phyloP scores from a whole-genome alignment of 37 sponge, comb jelly and placozoan species.

The Aplysina aerophoba region DNA sequence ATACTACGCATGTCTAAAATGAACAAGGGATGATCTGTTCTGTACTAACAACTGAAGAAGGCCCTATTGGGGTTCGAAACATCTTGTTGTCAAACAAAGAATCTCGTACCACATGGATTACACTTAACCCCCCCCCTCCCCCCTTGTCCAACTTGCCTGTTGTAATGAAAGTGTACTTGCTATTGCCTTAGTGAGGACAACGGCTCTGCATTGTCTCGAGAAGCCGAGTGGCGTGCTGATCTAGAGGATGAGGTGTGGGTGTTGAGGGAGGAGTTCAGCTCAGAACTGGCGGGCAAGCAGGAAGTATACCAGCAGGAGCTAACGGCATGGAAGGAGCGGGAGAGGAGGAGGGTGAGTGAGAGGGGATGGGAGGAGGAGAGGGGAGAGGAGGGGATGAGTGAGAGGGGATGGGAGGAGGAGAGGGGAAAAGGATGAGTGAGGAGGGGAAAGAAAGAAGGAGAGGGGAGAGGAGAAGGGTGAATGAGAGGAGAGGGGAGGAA shows the following conservation, averaged over 20 bases:
- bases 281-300: constrained; percentile 18
- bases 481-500: not conserved
- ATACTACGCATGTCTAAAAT: too few species aligned
- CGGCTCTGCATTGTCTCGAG: too few species aligned
- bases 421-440: not conserved
- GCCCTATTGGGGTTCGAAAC: too few species aligned
- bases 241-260: constrained; percentile 64
- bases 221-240: constrained; percentile 46
- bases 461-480: not conserved
- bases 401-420: too few species aligned
- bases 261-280: constrained; percentile 46
- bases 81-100: too few species aligned
- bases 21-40: too few species aligned
- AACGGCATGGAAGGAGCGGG: constrained; percentile 71
- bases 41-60: too few species aligned
- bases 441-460: not conserved
- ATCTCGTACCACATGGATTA: too few species aligned
- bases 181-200: constrained; percentile 15
- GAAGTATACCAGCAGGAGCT: constrained; percentile 33
- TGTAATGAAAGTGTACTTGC: too few species aligned
- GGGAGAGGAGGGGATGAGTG: not conserved
- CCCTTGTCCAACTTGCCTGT: too few species aligned
- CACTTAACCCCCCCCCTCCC: too few species aligned
- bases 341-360: constrained; percentile 46
- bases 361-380: not conserved